Evolutionary conservation across 2,113 vertebrate genomes (phyloP).

Genomic region (Tor tambroides): DNA sequence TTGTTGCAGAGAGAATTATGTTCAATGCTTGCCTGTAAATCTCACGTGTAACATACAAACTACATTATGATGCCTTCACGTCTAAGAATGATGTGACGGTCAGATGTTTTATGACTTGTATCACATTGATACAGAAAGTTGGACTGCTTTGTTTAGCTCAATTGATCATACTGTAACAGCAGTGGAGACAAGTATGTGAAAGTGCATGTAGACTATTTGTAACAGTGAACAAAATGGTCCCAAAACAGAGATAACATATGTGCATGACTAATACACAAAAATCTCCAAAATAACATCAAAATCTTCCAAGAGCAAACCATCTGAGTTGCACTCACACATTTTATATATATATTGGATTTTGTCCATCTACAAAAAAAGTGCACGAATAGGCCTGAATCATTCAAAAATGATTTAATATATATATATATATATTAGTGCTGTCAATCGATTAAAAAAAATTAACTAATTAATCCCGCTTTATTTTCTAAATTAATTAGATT

Average conservation of each 20-base stretch:
- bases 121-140: neutral
- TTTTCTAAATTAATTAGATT: too few relatives aligned
- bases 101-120: neutral
- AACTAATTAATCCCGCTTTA: too few relatives aligned
- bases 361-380: too few relatives aligned
- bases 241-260: neutral
- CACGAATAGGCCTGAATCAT: too few relatives aligned
- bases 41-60: neutral
- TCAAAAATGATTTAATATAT: too few relatives aligned
- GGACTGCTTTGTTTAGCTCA: conserved; percentile 16
- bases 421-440: too few relatives aligned
- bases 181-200: too few relatives aligned
- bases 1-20: conserved; percentile 24
- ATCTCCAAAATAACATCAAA: neutral
- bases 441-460: too few relatives aligned
- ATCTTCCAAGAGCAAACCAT: neutral
- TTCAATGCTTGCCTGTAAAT: conserved; percentile 24
- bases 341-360: neutral
- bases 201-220: neutral
- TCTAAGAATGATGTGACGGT: neutral
- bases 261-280: neutral
- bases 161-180: neutral
- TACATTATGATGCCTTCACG: conserved; percentile 11
- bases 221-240: neutral
- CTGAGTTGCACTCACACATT: neutral